Evolutionary conservation across 2,888 invertebrate species (phyloP).

Genomic region (Aphrophora alni): DNA sequence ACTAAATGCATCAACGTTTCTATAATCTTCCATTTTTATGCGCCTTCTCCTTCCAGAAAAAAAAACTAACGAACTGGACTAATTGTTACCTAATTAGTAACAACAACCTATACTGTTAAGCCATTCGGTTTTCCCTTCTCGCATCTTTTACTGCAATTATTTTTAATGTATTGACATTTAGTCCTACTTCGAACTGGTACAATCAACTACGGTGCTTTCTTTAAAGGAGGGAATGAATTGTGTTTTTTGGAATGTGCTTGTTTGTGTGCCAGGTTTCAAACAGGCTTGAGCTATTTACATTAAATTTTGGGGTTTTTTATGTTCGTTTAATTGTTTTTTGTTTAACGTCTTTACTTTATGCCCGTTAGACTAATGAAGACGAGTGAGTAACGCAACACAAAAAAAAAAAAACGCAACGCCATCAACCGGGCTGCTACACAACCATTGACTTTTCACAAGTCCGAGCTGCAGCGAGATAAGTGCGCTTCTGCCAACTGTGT

Average conservation of each 20-base stretch:
- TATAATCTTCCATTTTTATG: slow-evolving; percentile 3
- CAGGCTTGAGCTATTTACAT: too few relatives aligned
- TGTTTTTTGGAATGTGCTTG: neutral
- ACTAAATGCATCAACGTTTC: neutral
- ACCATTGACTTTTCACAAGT: too few relatives aligned
- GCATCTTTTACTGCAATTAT: neutral
- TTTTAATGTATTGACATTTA: neutral
- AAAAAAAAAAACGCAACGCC: too few relatives aligned
- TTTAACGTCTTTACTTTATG: too few relatives aligned
- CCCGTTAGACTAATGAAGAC: too few relatives aligned
- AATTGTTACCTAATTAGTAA: neutral
- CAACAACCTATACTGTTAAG: neutral
- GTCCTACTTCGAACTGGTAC: neutral
- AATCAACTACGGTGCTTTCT: neutral
- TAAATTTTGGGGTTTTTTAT: too few relatives aligned
- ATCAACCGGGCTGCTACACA: too few relatives aligned
- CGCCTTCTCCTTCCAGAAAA: neutral
- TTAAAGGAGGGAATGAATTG: neutral
- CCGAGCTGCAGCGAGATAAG: too few relatives aligned
- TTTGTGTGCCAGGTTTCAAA: neutral
- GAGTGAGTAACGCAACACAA: too few relatives aligned
- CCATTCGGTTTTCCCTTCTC: neutral
- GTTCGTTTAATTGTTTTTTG: too few relatives aligned
- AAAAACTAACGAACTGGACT: neutral
- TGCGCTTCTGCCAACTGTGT: too few relatives aligned